phyloP scores from a whole-genome alignment of 1,140 invertebrate species.

The Cydia fagiglandana region DNA sequence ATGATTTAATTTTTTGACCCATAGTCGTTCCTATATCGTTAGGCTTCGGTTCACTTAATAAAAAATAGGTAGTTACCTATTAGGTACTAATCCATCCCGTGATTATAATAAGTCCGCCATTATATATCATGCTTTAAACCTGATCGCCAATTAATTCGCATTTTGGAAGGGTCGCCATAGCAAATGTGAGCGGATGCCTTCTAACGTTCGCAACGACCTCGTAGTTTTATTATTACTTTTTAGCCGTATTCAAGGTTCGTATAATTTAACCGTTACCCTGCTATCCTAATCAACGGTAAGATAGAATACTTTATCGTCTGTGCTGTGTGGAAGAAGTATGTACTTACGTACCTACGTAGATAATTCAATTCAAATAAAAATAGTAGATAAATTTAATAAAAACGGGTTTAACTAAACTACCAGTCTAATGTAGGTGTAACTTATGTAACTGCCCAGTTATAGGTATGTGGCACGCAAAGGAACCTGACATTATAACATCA shows the following conservation, averaged over 20 bases:
- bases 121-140: slow-evolving; percentile 42
- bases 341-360: too few species aligned
- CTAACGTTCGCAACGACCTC: slow-evolving; percentile 51
- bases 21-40: background rate
- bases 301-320: background rate
- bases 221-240: slow-evolving; percentile 35
- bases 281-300: slow-evolving; percentile 6
- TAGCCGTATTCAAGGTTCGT: slow-evolving; percentile 4
- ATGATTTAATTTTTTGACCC: background rate
- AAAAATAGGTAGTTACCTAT: background rate
- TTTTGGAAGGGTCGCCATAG: slow-evolving; percentile 42
- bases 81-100: background rate
- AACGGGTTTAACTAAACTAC: slow-evolving; percentile 27
- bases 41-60: background rate
- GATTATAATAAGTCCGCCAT: slow-evolving; percentile 2
- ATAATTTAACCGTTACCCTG: slow-evolving; percentile 26
- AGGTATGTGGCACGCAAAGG: background rate
- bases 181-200: slow-evolving; percentile 42
- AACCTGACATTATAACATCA: background rate
- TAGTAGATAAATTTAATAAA: background rate
- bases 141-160: slow-evolving; percentile 53
- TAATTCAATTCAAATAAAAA: background rate
- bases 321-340: background rate
- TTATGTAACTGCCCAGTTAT: background rate
- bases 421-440: background rate